These are phyloP conservation scores for Tauraco erythrolophus DNA, from an alignment of 2,113 vertebrate species.

Conservation along the genomic window DNA sequence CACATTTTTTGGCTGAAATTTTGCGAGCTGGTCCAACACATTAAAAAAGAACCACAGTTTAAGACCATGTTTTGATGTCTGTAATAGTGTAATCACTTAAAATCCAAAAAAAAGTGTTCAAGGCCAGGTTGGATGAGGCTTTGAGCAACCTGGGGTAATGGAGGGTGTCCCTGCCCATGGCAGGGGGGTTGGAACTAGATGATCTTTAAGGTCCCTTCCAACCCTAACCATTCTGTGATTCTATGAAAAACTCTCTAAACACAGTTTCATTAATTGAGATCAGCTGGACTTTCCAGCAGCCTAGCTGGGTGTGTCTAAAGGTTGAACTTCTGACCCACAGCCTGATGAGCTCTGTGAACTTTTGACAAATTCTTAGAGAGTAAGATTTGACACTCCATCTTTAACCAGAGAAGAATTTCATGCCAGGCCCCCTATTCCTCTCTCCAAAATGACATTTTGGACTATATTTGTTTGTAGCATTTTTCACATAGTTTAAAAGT, in stretches of 20 bases:
- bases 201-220: too few relatives aligned
- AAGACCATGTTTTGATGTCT: not conserved
- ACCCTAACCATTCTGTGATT: too few relatives aligned
- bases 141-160: too few relatives aligned
- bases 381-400: not conserved
- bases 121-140: too few relatives aligned
- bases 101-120: too few relatives aligned
- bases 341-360: not conserved
- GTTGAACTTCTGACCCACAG: not conserved
- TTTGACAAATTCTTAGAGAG: not conserved
- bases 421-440: not conserved
- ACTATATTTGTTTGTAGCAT: not conserved
- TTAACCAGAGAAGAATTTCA: not conserved
- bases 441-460: not conserved
- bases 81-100: not conserved
- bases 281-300: not conserved
- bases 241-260: not conserved
- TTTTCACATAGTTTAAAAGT: not conserved
- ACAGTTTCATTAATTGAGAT: not conserved
- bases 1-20: not conserved
- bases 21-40: not conserved
- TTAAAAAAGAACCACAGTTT: not conserved
- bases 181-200: too few relatives aligned
- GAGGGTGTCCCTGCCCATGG: too few relatives aligned
- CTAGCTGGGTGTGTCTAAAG: not conserved